phyloP scores from a whole-genome alignment of 2,797 vertebrate species.

The Paguma larvata region DNA sequence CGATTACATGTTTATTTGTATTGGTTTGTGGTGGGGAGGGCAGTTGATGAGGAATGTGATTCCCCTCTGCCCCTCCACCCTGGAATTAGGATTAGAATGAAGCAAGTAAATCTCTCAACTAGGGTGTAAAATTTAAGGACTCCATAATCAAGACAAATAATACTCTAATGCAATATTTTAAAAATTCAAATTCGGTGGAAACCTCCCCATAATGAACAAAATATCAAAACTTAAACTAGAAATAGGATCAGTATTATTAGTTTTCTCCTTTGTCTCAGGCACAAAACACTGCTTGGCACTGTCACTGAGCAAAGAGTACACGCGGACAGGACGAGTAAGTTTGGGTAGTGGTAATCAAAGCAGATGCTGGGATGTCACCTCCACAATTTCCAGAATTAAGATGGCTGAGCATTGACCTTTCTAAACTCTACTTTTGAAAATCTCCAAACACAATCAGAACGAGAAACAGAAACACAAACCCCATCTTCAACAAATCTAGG shows the following conservation, averaged over 20 bases:
- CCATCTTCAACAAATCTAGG: slow-evolving; percentile 3
- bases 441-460: background rate
- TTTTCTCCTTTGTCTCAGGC: background rate
- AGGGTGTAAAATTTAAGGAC: background rate
- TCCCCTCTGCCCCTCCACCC: too few relatives aligned
- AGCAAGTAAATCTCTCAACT: background rate
- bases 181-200: background rate
- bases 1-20: background rate
- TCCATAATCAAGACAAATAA: background rate
- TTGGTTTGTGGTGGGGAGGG: background rate
- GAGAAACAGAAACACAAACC: background rate
- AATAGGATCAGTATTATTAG: background rate
- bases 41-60: background rate
- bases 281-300: background rate
- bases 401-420: background rate
- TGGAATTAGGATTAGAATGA: background rate
- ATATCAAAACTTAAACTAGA: slow-evolving; percentile 27
- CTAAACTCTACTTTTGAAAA: slow-evolving; percentile 4
- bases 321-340: background rate
- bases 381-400: slow-evolving; percentile 1
- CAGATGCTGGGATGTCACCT: background rate
- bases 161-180: background rate
- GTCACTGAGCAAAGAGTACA: background rate
- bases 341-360: background rate
- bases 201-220: background rate